Percentiles rank a stretch among this genome's conserved stretches.
phyloP scores from a whole-genome alignment of 2,888 invertebrate species.

The Volucella inanis region DNA sequence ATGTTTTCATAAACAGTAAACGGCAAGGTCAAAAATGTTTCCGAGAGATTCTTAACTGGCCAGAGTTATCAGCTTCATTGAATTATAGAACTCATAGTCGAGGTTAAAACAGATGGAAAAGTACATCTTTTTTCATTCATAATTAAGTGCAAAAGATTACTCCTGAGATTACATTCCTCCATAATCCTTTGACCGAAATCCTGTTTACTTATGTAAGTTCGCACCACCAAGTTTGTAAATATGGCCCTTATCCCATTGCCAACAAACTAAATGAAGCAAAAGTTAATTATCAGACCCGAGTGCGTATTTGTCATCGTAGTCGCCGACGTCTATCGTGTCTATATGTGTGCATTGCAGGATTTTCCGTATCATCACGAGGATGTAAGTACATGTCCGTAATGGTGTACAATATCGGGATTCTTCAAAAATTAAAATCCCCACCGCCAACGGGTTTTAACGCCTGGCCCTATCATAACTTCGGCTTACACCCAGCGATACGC shows the following conservation, averaged over 20 bases:
- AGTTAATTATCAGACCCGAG: conserved; percentile 41
- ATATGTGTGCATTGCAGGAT: conserved; percentile 21
- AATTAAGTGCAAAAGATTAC: too few relatives aligned
- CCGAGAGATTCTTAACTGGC: too few relatives aligned
- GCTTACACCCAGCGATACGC: conserved; percentile 46
- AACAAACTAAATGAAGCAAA: conserved; percentile 17
- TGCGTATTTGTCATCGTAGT: conserved; percentile 1
- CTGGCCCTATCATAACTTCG: conserved; percentile 37
- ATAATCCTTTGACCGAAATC: not conserved
- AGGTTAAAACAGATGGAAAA: too few relatives aligned
- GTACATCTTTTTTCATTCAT: too few relatives aligned
- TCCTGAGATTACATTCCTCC: too few relatives aligned
- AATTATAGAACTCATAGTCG: too few relatives aligned
- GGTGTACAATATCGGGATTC: not conserved
- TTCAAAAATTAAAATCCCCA: conserved; percentile 9
- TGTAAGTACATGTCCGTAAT: not conserved
- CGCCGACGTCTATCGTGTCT: too few relatives aligned
- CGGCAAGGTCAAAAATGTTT: too few relatives aligned
- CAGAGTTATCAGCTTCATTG: too few relatives aligned
- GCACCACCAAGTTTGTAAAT: conserved; percentile 6
- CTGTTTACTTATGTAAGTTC: conserved; percentile 19
- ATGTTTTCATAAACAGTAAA: too few relatives aligned
- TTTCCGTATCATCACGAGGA: conserved; percentile 19
- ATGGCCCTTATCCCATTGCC: conserved; percentile 27
- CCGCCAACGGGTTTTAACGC: not conserved